Percentiles rank a stretch among this genome's conserved stretches.
Evolutionary conservation across 2,888 invertebrate genomes (phyloP).

Genomic region (Pediacus dermestoides): DNA sequence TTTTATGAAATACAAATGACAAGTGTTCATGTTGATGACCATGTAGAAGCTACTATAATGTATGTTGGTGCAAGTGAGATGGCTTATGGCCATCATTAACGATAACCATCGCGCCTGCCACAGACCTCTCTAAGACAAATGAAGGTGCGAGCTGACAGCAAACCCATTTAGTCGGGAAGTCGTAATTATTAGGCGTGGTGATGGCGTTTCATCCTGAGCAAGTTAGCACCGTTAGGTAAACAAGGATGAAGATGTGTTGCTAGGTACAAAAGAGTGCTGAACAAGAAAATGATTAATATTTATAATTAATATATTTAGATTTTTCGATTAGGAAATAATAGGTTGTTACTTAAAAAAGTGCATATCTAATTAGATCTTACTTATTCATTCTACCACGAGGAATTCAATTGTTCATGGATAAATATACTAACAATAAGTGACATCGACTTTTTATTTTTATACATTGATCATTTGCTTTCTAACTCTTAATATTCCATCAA

Average conservation of each 20-base stretch:
- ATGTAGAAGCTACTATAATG: slow-evolving; percentile 35
- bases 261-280: slow-evolving; percentile 13
- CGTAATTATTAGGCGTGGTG: slow-evolving; percentile 54
- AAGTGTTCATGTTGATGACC: slow-evolving; percentile 41
- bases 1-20: slow-evolving; percentile 42
- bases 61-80: slow-evolving; percentile 34
- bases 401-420: no score
- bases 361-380: no score
- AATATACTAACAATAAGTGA: no score
- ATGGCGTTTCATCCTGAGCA: slow-evolving; percentile 30
- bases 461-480: no score
- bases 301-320: neutral
- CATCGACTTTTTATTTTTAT: no score
- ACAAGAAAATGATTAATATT: slow-evolving; percentile 3
- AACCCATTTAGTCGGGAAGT: slow-evolving; percentile 53
- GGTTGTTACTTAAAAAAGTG: no score
- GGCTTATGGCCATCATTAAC: slow-evolving; percentile 44
- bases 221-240: slow-evolving; percentile 42
- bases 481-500: no score
- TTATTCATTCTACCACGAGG: no score
- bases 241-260: slow-evolving; percentile 29
- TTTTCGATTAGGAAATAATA: no score
- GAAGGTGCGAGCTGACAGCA: slow-evolving; percentile 52
- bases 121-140: slow-evolving; percentile 49
- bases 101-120: slow-evolving; percentile 48